These are phyloP conservation scores for Nudaria mundana DNA, from an alignment of 2,888 invertebrate species.

Conservation along the genomic window DNA sequence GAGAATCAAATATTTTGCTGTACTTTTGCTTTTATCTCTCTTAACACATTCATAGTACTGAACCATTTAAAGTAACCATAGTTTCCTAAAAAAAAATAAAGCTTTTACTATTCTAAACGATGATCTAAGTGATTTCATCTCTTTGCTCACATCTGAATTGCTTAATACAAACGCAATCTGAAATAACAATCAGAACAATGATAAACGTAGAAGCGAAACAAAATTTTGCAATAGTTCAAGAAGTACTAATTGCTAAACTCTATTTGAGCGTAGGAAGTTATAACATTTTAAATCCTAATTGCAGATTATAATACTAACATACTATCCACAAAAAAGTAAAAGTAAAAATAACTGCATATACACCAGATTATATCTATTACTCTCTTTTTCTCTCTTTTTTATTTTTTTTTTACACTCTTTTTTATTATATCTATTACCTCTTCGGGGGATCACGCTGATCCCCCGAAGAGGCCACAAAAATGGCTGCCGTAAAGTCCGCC, in stretches of 20 bases:
- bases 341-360: constrained; percentile 33
- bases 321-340: constrained; percentile 60
- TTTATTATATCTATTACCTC: too few species aligned
- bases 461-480: too few species aligned
- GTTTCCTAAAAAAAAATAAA: too few species aligned
- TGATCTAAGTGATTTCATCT: not conserved
- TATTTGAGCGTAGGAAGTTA: constrained; percentile 58
- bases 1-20: too few species aligned
- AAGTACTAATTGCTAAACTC: constrained; percentile 53
- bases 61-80: too few species aligned
- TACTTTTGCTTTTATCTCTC: too few species aligned
- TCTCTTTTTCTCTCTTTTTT: too few species aligned
- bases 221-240: constrained; percentile 39
- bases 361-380: constrained; percentile 24
- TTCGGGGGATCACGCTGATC: too few species aligned
- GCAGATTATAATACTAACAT: constrained; percentile 53
- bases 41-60: too few species aligned
- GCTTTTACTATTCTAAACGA: too few species aligned
- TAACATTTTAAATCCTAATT: constrained; percentile 43
- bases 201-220: constrained; percentile 36
- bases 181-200: constrained; percentile 25
- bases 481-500: too few species aligned
- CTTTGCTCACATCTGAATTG: constrained; percentile 3
- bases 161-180: constrained; percentile 15
- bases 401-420: too few species aligned